Evolutionary conservation across 1,140 invertebrate genomes (phyloP).

Genomic region (Drosophila busckii): DNA sequence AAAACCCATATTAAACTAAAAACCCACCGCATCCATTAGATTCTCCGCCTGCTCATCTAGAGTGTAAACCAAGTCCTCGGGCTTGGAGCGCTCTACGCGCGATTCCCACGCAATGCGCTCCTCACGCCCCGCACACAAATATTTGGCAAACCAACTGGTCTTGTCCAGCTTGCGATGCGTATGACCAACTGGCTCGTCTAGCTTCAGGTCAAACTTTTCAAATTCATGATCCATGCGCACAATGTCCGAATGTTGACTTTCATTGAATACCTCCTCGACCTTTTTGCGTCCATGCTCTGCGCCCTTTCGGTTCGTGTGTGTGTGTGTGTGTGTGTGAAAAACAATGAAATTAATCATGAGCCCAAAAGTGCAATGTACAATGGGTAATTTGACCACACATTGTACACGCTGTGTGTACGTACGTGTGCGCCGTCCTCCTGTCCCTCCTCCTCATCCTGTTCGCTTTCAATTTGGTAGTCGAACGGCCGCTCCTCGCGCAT

Average conservation of each 20-base stretch:
- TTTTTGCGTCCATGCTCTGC: conserved; percentile 37
- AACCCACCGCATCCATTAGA: conserved; percentile 71
- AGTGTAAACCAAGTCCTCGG: conserved; percentile 29
- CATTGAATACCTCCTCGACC: conserved; percentile 57
- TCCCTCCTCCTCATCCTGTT: conserved; percentile 35
- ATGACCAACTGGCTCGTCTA: conserved; percentile 58
- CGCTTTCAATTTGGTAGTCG: conserved; percentile 49
- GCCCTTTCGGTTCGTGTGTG: too few species aligned
- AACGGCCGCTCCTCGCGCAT: conserved; percentile 47
- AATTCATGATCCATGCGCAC: conserved; percentile 64
- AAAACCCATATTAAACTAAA: background rate
- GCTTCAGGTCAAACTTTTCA: conserved; percentile 56
- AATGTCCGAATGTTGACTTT: conserved; percentile 69
- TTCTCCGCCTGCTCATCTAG: conserved; percentile 73
- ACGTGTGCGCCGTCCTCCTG: conserved; percentile 33
- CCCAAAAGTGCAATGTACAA: too few species aligned
- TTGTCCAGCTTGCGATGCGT: conserved; percentile 41
- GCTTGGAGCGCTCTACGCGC: conserved; percentile 39
- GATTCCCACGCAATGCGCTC: conserved; percentile 50
- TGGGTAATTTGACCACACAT: background rate
- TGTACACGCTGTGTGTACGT: background rate
- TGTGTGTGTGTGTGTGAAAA: too few species aligned
- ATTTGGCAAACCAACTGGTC: conserved; percentile 61
- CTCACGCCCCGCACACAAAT: conserved; percentile 44
- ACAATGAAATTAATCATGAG: too few species aligned